Percentiles rank a stretch among this genome's conserved stretches.
Evolutionary conservation across 2,888 invertebrate species (phyloP).

Genomic region (Tortricodes alternella): DNA sequence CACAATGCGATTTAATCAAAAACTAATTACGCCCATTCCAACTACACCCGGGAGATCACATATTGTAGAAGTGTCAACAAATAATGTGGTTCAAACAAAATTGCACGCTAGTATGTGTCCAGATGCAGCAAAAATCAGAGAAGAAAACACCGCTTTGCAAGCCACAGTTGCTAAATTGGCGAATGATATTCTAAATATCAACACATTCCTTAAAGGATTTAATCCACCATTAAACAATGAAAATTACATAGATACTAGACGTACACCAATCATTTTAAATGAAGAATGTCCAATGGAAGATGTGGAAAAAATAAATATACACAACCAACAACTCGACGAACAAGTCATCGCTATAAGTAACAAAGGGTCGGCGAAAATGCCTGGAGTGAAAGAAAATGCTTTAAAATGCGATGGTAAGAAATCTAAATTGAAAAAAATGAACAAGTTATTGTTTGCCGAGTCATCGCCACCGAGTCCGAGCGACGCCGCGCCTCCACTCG

Average conservation of each 20-base stretch:
- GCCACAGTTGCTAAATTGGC: slow-evolving; percentile 38
- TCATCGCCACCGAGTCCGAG: neutral
- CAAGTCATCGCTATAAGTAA: neutral
- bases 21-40: slow-evolving; percentile 61
- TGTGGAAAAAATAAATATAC: neutral
- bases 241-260: neutral
- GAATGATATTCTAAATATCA: slow-evolving; percentile 44
- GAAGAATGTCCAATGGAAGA: neutral
- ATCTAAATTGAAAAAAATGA: neutral
- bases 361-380: neutral
- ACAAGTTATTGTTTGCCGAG: slow-evolving; percentile 8
- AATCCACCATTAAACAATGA: slow-evolving; percentile 4
- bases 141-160: slow-evolving; percentile 44
- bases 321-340: neutral
- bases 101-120: slow-evolving; percentile 33
- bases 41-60: slow-evolving; percentile 46
- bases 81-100: neutral
- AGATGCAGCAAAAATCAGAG: slow-evolving; percentile 42
- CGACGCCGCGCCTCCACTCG: neutral
- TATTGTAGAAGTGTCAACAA: slow-evolving; percentile 12
- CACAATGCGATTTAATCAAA: slow-evolving; percentile 51
- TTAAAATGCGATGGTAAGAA: neutral
- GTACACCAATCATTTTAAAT: neutral
- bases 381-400: neutral
- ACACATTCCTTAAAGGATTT: slow-evolving; percentile 37